Conservation (phyloP, 2,888 invertebrate genomes). For the Octodonta nipae region DNA sequence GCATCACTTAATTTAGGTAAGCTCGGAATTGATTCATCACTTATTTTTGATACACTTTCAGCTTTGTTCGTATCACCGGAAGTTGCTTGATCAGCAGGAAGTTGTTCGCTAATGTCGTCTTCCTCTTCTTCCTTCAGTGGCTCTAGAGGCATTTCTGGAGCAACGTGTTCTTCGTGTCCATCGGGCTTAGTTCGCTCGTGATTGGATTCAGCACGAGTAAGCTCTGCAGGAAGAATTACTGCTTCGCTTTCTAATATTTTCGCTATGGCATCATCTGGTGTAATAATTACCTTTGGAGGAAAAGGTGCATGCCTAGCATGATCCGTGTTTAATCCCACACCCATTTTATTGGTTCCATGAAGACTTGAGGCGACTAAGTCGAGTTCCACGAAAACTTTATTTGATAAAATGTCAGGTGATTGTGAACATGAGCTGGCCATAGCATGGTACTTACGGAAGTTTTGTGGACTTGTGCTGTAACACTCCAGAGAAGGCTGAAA, state of each 20-base stretch:
- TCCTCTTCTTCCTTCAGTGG: conserved; percentile 11
- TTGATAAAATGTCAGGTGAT: conserved; percentile 36
- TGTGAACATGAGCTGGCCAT: not conserved
- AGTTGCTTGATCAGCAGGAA: not conserved
- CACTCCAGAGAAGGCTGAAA: conserved; percentile 28
- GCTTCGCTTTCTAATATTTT: conserved; percentile 15
- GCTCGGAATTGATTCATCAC: conserved; percentile 11
- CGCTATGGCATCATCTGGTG: conserved; percentile 20
- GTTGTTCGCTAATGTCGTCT: not conserved
- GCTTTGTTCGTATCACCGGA: not conserved
- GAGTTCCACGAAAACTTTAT: conserved; percentile 45
- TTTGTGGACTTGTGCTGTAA: conserved; percentile 38
- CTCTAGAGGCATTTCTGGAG: conserved; percentile 14
- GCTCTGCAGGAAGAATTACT: conserved; percentile 8
- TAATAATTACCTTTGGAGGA: conserved; percentile 20
- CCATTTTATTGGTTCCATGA: conserved; percentile 15
- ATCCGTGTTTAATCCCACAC: conserved; percentile 4
- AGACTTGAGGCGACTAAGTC: conserved; percentile 34
- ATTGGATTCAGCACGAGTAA: conserved; percentile 3
- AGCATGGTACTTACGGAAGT: conserved; percentile 14
- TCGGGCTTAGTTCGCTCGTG: conserved; percentile 29
- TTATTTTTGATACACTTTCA: not conserved
- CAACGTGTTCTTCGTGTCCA: conserved; percentile 23
- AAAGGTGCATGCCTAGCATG: conserved; percentile 5
- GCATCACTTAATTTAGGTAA: conserved; percentile 28